Base-by-base conservation (phyloP, 2,113 vertebrate genomes). In the Rhynchomys soricoides region DNA sequence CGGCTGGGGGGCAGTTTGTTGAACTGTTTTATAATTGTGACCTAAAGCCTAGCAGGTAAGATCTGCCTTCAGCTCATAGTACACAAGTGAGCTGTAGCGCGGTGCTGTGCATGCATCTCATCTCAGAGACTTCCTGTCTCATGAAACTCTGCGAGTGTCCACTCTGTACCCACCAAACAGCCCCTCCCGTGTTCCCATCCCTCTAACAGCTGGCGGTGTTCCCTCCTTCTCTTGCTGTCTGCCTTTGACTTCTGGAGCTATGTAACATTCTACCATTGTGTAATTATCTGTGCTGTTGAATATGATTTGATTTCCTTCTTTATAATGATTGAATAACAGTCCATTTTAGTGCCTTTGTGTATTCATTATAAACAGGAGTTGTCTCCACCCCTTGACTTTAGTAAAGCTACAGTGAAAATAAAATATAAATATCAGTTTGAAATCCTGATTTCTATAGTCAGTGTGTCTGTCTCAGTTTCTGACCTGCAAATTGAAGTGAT, bases 91-190 rank as follows among this genome's bases (percentile, higher is more conserved):
- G 43, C 15, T 37, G 0, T 40, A 64, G 29, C 17, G 10, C n/a
- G 48, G 0, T 34, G 12, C 26, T 83, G 2, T 4, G 1, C 15
- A 22, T 2, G 48, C 12, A 62, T 26, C 71, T 48, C 12, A 59
- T 89, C 16, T 62, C 5, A 50, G 11, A 12, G 86, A 17, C 12
- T 24, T 40, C 52, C n/a, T 70, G 3, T 86, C 55, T 77, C 16
- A 1, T 4, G 0, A 31, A 43, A 40, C 64, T 59, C 16, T 43
- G 66, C 6, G 13, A n/a, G 9, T 43, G 40, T 50, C 52, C 29
- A 4, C 34, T 37, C 19, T 9, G 0, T 26, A 9, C 16, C 45
- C 24, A 9, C 0, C 4, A 29, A 37, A 70, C 0, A 12, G 11
- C 16, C 5, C 2, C 12, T 11, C 31, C 64, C 4, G 1, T 45